Conservation (phyloP, 2,888 invertebrate genomes). For the Drosophila longiperda region DNA sequence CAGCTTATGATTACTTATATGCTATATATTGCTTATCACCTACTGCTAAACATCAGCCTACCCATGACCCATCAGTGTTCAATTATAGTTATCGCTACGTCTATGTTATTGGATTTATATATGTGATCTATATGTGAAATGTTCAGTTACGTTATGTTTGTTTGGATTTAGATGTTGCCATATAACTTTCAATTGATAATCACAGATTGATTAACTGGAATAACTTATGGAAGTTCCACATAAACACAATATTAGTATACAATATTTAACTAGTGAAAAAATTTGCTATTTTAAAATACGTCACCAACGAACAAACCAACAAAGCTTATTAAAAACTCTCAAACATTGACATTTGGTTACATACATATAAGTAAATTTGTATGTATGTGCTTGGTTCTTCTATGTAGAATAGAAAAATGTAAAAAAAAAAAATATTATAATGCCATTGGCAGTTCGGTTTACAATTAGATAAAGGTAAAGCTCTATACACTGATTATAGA, state of each 20-base stretch:
- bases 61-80: constrained; percentile 72
- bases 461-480: constrained; percentile 67
- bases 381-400: constrained; percentile 22
- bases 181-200: constrained; percentile 70
- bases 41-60: constrained; percentile 79
- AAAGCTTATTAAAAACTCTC: constrained; percentile 47
- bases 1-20: constrained; percentile 54
- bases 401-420: constrained; percentile 30
- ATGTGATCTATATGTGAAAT: constrained; percentile 54
- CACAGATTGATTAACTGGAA: constrained; percentile 77
- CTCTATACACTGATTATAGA: constrained; percentile 47
- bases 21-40: constrained; percentile 64
- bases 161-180: constrained; percentile 52
- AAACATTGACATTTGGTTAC: constrained; percentile 14
- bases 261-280: constrained; percentile 58
- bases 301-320: constrained; percentile 34
- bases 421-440: constrained; percentile 40
- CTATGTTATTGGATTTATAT: constrained; percentile 43
- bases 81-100: constrained; percentile 28
- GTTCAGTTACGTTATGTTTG: constrained; percentile 67
- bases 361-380: not conserved
- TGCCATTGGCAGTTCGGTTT: constrained; percentile 64
- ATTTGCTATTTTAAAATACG: constrained; percentile 71
- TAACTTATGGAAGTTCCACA: constrained; percentile 64
- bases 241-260: constrained; percentile 32